These are phyloP conservation scores for Polymixis lichenea DNA, from an alignment of 2,888 invertebrate species.

Conservation along the genomic window DNA sequence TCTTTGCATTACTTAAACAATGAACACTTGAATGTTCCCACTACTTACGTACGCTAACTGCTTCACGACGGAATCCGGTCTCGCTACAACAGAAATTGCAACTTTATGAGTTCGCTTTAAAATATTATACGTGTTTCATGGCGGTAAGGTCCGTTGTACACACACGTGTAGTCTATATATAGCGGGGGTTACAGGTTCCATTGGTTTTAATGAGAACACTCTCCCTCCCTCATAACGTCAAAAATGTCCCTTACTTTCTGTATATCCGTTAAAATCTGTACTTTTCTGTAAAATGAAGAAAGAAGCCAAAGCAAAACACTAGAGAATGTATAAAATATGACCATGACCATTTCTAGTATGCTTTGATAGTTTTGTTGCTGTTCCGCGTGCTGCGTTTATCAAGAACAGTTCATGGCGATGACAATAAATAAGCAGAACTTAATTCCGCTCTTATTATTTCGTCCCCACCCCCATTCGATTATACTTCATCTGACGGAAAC, in stretches of 20 bases:
- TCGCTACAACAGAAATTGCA: conserved; percentile 6
- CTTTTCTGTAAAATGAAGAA: background rate
- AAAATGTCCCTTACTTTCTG: background rate
- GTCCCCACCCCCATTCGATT: background rate
- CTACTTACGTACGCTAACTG: background rate
- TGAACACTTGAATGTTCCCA: conserved; percentile 8
- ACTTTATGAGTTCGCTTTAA: conserved; percentile 6
- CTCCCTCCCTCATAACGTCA: background rate
- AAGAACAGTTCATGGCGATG: background rate
- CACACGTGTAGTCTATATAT: too few species aligned
- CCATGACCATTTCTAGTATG: background rate
- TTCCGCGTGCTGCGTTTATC: background rate
- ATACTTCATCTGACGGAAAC: conserved; percentile 28
- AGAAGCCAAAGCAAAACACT: background rate
- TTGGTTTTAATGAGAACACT: background rate
- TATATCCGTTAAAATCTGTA: background rate
- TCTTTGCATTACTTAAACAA: conserved; percentile 41
- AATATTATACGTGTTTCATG: conserved; percentile 7
- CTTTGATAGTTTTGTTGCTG: background rate
- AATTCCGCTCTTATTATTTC: background rate
- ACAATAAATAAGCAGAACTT: background rate
- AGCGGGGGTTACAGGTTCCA: background rate
- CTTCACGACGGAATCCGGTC: background rate
- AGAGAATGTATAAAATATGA: background rate
- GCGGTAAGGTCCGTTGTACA: too few species aligned